Percentiles rank a stretch among this genome's conserved stretches.
phyloP scores from a whole-genome alignment of 2,113 vertebrate species.

The Oncorhynchus gorbuscha region DNA sequence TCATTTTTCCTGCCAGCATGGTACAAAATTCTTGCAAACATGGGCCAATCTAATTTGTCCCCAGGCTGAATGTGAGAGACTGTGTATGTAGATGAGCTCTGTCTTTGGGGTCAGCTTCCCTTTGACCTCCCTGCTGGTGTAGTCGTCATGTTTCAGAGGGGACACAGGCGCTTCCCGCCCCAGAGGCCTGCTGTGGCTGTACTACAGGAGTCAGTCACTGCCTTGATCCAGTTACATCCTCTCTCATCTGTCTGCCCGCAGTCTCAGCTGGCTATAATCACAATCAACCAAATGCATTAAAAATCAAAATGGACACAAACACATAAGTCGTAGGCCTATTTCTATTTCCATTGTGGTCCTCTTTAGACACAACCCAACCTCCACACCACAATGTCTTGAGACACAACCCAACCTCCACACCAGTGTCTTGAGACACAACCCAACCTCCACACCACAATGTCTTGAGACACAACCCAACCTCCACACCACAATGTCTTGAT shows the following conservation, averaged over 20 bases:
- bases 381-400: constrained; percentile 15
- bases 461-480: constrained; percentile 24
- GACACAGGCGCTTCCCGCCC: constrained; percentile 16
- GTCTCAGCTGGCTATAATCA: constrained; percentile 46
- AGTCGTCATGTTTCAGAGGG: constrained; percentile 27
- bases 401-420: constrained; percentile 35
- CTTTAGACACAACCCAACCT: constrained; percentile 21
- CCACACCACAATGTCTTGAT: constrained; percentile 15
- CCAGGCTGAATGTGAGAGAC: too few species aligned
- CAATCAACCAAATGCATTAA: not conserved
- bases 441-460: too few species aligned
- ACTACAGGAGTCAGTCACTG: not conserved
- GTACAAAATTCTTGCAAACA: too few species aligned
- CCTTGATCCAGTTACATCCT: constrained; percentile 64
- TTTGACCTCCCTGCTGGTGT: constrained; percentile 30
- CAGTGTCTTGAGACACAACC: too few species aligned
- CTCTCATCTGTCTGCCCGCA: constrained; percentile 55
- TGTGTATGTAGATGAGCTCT: constrained; percentile 14
- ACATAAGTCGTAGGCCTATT: too few species aligned
- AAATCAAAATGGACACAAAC: not conserved
- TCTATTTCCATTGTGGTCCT: too few species aligned
- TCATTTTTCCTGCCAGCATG: too few species aligned
- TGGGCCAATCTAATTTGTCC: too few species aligned
- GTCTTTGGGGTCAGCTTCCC: constrained; percentile 32
- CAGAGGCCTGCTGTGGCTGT: not conserved